A percentile compares a stretch with the other conserved stretches of the same genome.
Conservation (phyloP, 2,113 vertebrate species). For the Chamaetylas fuelleborni region DNA sequence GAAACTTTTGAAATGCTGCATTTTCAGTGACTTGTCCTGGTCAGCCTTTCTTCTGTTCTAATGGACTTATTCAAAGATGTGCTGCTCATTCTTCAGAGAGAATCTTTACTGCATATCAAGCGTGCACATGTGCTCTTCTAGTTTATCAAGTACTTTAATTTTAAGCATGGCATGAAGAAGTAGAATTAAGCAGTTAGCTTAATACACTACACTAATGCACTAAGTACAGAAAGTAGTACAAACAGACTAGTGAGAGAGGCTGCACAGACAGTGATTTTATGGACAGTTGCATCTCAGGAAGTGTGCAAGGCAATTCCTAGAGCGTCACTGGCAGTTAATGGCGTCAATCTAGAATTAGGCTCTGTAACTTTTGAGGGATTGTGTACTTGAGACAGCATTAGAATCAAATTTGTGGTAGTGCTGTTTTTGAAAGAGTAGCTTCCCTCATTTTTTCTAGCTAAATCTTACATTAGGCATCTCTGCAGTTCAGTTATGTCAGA, state of each 20-base stretch:
- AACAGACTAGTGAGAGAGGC: neutral
- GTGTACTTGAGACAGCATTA: neutral
- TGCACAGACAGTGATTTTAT: neutral
- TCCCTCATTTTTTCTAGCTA: neutral
- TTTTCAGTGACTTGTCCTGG: neutral
- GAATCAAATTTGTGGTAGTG: neutral
- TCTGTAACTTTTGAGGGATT: neutral
- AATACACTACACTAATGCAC: neutral
- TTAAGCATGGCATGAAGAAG: neutral
- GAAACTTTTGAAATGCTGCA: neutral
- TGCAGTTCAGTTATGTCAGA: neutral
- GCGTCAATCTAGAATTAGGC: neutral
- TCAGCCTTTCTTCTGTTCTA: neutral
- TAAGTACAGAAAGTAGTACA: neutral
- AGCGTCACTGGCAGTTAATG: rapidly evolving
- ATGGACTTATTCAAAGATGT: neutral
- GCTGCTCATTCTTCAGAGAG: neutral
- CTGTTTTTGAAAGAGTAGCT: neutral
- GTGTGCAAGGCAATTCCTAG: neutral
- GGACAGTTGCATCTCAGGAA: neutral
- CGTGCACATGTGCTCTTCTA: neutral
- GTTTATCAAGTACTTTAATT: neutral
- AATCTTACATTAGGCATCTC: neutral
- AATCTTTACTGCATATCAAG: neutral
- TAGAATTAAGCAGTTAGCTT: neutral